A percentile compares a stretch with the other conserved stretches of the same genome.
Conservation (phyloP, 2,113 vertebrate genomes). For the Prionailurus viverrinus region DNA sequence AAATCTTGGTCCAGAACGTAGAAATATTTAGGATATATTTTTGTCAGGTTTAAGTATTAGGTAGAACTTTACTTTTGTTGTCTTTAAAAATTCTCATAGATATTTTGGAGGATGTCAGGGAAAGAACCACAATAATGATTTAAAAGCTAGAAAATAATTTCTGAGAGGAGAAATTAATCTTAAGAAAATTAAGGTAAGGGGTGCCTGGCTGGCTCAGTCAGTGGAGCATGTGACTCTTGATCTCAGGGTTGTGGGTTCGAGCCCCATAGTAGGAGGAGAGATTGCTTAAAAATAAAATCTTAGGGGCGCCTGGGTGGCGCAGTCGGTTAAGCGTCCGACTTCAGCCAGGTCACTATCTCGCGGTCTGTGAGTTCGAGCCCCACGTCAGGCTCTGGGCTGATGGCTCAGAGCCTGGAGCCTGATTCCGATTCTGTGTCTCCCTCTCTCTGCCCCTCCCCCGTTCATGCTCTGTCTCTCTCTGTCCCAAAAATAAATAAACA, state of each 20-base stretch:
- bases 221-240: background rate
- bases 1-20: slow-evolving; percentile 32
- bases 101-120: slow-evolving; percentile 48
- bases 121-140: slow-evolving; percentile 26
- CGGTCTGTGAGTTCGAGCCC: too few relatives aligned
- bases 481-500: too few relatives aligned
- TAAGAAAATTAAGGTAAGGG: slow-evolving; percentile 36
- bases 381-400: too few relatives aligned
- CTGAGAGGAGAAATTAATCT: slow-evolving; percentile 51
- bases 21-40: slow-evolving; percentile 24
- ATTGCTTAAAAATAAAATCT: background rate
- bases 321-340: too few relatives aligned
- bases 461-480: too few relatives aligned
- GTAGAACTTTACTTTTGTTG: background rate
- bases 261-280: background rate
- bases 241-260: background rate
- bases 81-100: slow-evolving; percentile 29
- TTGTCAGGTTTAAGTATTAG: slow-evolving; percentile 37
- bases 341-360: too few relatives aligned
- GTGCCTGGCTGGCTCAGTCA: background rate
- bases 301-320: too few relatives aligned
- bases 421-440: too few relatives aligned
- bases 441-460: too few relatives aligned
- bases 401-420: too few relatives aligned
- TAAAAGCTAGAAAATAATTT: slow-evolving; percentile 44